Evolutionary conservation across 37 sponge, comb jelly and placozoan species (phyloP).

Genomic region (Corticium candelabrum): DNA sequence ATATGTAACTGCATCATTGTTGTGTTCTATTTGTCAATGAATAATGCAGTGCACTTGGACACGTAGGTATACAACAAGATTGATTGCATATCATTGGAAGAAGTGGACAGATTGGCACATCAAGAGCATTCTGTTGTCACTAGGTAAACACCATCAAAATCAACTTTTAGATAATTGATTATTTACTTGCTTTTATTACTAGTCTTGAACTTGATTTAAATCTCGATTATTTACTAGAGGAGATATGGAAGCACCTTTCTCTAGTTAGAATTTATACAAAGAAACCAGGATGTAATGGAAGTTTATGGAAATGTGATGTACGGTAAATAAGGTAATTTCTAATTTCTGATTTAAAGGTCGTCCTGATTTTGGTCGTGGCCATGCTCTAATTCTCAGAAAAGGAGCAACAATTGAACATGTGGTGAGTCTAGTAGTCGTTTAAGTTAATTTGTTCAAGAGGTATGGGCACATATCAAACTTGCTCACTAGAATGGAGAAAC

Average conservation of each 20-base stretch:
- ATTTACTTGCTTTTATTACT: not conserved
- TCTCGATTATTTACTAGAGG: slow-evolving; percentile 66
- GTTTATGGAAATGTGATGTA: not conserved
- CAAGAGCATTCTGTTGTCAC: slow-evolving; percentile 78
- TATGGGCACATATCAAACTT: too few relatives aligned
- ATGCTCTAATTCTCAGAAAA: slow-evolving; percentile 80
- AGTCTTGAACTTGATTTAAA: slow-evolving; percentile 91
- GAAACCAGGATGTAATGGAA: slow-evolving; percentile 75
- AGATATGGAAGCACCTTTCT: slow-evolving; percentile 83
- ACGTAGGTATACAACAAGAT: slow-evolving; percentile 90
- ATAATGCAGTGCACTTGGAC: not conserved
- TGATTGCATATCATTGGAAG: slow-evolving; percentile 90
- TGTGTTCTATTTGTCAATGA: not conserved
- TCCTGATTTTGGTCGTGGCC: too few relatives aligned
- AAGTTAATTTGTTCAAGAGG: too few relatives aligned
- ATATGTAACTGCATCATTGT: slow-evolving; percentile 53
- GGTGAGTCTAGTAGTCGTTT: slow-evolving; percentile 49
- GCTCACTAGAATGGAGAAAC: too few relatives aligned
- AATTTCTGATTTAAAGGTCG: not conserved
- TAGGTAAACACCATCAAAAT: slow-evolving; percentile 22
- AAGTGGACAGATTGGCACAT: slow-evolving; percentile 88
- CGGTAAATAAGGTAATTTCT: not conserved
- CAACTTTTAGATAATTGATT: not conserved
- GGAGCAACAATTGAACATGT: slow-evolving; percentile 94
- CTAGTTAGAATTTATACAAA: slow-evolving; percentile 93